Base-by-base conservation (phyloP, 2,113 vertebrate species). In the Amphiprion ocellaris region DNA sequence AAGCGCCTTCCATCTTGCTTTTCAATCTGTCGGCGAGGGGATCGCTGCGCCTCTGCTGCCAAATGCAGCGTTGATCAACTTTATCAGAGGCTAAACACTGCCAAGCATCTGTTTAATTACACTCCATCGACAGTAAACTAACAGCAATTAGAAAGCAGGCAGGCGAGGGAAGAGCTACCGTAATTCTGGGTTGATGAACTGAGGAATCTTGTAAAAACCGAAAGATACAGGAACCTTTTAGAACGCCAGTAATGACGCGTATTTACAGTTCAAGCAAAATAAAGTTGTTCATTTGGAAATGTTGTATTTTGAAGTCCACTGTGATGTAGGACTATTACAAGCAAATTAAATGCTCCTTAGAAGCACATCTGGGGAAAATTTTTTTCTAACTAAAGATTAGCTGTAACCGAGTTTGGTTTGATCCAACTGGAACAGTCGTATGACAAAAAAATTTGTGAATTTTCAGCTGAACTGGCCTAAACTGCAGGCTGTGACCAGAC, bases 41-140 rank as follows among this genome's bases (percentile, higher is more conserved):
- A 56, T 60, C 5, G n/a, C 15, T 54, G 41, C 4, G 73, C 55
- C 65, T 47, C 33, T 5, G 58, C 71, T 70, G 82, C 81, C 78
- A 82, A 76, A 69, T 9, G 39, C 44, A 21, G 66, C 9, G 24
- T 37, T 67, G 76, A 82, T 90, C 72, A 66, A 78, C 53, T 80
- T 71, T 7, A 84, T 84, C 28, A 62, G 56, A 4, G 28, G 41
- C 62, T 69, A 39, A 77, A 77, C 12, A 10, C 77, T 6, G 61
- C 70, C 67, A 68, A 54, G 71, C 16, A 6, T 66, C 65, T 68
- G 71, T 74, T 80, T 78, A 77, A 82, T 82, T 77, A 80, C 58
- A 56, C 37, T 83, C 52, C 49, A 69, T 64, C 46, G 58, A 63
- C 24, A 5, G 10, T 46, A 67, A 86, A 84, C 68, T 63, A 70